Base-by-base conservation (phyloP, 2,797 vertebrate species). In the Morus bassanus region DNA sequence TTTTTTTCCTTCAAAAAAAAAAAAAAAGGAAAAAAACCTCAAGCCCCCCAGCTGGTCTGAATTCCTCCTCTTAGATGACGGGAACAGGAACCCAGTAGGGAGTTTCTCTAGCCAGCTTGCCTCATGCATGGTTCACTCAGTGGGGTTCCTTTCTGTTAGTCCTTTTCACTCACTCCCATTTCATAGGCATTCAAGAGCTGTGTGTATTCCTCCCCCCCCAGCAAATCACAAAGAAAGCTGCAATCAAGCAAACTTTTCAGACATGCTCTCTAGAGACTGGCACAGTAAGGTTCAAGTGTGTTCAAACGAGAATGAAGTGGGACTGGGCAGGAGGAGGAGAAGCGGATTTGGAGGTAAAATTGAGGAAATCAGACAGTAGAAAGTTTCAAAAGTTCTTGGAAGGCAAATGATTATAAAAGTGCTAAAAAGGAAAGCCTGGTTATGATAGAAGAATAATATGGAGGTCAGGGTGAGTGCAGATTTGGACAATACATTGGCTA, bases 221-320 rank as follows among this genome's bases (percentile, higher is more conserved):
- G 85, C 87, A 92, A 96, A 86, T 96, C 94, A 88, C 51, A 13
- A 65, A 68, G 79, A 73, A 91, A 94, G 93, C 76, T 5, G 60
- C 88, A 96, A 97, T 89, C 91, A 97, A 95, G 92, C 85, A 93
- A 96, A 97, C 82, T 95, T 93, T 95, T 85, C 94, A 96, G 95
- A 83, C 54, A 6, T 0, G 18, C 41, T 89, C 41, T 94, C 85
- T 14, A n/a, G 73, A 86, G 80, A 48, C 84, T 73, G 81, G 45
- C 86, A 78, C 95, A 64, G 43, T 6, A 11, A 85, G 95, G 89
- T 88, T 91, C 92, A 95, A 67, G 41, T n/a, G 82, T 85, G 93
- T 91, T 91, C 46, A 85, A 35, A 87, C 9, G 11, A 73, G 91
- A 93, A 95, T 95, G 95, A 95, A 96, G 83, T 88, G 84, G 89